Evolutionary conservation across 2,797 vertebrate genomes (phyloP).

Genomic region (Enteromius afrohamiltoni): DNA sequence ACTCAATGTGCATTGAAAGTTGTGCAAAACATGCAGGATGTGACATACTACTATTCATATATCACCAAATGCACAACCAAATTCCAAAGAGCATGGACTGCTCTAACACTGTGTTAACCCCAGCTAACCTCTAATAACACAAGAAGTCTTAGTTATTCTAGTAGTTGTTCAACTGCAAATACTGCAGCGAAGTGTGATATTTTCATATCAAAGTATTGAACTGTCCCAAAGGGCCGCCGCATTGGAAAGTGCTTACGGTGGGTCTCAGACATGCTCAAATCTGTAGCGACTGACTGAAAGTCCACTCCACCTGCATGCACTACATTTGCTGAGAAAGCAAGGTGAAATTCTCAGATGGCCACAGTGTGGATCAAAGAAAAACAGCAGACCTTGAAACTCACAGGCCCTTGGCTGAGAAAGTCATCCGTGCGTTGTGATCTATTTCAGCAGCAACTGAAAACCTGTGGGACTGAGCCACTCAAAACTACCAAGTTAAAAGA

Average conservation of each 20-base stretch:
- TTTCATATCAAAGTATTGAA: conserved; percentile 51
- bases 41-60: neutral
- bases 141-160: conserved; percentile 31
- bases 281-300: conserved; percentile 49
- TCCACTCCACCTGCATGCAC: conserved; percentile 43
- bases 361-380: conserved; percentile 28
- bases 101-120: neutral
- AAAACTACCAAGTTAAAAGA: conserved; percentile 23
- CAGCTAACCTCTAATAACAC: conserved; percentile 32
- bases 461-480: conserved; percentile 41
- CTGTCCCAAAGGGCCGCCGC: conserved; percentile 33
- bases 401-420: conserved; percentile 46
- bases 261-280: conserved; percentile 19
- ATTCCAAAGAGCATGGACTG: neutral
- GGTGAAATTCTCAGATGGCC: conserved; percentile 38
- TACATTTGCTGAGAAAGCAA: conserved; percentile 58
- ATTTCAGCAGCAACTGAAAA: conserved; percentile 44
- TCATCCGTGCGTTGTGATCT: conserved; percentile 44
- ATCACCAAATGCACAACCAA: neutral
- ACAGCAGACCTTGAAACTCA: conserved; percentile 44
- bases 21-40: neutral
- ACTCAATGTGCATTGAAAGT: neutral
- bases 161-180: conserved; percentile 41
- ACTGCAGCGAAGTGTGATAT: conserved; percentile 47
- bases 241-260: conserved; percentile 59